Conservation (phyloP, 1,140 invertebrate genomes). For the Micrasema minimum region DNA sequence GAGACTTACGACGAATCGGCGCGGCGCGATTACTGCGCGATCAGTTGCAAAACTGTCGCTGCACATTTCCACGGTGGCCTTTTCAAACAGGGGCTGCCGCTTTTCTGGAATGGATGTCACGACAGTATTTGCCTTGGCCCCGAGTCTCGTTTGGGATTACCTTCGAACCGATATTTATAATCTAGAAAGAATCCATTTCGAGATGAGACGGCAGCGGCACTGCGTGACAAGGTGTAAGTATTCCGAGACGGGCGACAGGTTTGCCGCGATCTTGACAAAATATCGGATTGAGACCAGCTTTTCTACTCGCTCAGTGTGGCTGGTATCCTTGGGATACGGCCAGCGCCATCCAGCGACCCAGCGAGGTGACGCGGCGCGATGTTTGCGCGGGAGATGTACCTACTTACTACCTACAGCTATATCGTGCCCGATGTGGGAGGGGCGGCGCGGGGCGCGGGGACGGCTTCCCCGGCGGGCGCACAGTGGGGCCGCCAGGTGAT, state of each 20-base stretch:
- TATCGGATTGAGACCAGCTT: no score
- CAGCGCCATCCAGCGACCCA: background rate
- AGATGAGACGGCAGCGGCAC: no score
- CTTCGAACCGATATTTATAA: background rate
- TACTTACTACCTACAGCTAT: background rate
- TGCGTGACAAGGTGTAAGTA: no score
- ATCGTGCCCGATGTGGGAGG: background rate
- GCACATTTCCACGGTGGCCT: background rate
- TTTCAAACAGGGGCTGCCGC: background rate
- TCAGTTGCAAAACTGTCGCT: background rate
- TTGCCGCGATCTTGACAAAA: no score
- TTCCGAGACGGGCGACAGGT: no score
- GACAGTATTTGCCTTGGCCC: slow-evolving; percentile 4
- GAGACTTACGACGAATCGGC: background rate
- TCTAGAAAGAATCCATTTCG: no score
- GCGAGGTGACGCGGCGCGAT: background rate
- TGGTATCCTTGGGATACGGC: background rate
- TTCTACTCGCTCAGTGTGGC: no score
- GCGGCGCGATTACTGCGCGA: background rate
- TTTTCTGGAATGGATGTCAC: background rate
- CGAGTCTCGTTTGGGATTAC: slow-evolving; percentile 8
- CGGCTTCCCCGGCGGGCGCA: slow-evolving; percentile 20
- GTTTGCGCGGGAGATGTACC: background rate
- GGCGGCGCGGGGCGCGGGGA: background rate
- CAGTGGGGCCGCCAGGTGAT: background rate